Evolutionary conservation across 1,140 invertebrate genomes (phyloP), one percentile per base, ranked within the genome.

Genomic region (Halictus rubicundus): DNA sequence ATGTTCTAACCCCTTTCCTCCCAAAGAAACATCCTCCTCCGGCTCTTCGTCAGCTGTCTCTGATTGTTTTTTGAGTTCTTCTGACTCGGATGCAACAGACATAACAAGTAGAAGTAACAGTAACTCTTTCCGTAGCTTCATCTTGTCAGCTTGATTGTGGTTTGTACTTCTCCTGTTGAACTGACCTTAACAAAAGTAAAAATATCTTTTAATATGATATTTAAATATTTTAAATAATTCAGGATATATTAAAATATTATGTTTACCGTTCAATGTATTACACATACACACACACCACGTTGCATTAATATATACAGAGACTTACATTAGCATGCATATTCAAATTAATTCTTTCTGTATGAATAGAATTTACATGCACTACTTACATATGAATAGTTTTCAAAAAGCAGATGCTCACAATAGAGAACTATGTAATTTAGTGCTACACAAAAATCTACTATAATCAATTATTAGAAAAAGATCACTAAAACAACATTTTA

Each of bases 1-100:
- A 12, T 88, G 87, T 64, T 92, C 88, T 54, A 89, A 89, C 0
- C 83, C 83, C 52, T 68, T 87, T 39, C 91, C 88, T 12, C 52
- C 68, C 8, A 78, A 64, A 57, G 49, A 27, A 37, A 72, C 68
- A 61, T 72, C 76, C 9, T 72, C 76, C 25, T 78, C 76, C 8
- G 76, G 8, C 32, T 78, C 76, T 37, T 78, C 76, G 0, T 78
- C 76, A 42, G 76, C 72, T 49, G 60, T 57, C 16, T 78, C 76
- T 10, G 76, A 72, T 16, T 21, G 76, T 63, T 78, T 78, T 49
- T 72, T 78, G 4, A 60, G 64, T 27, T 65, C 69, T 25, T 60
- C 66, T 32, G 74, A 10, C 1, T 78, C 68, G 1, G 59, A 72
- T 6, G 76, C 52, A 42, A 12, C 68, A 42, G 76, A 72, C 76